Evolutionary conservation across 2,113 vertebrate species (phyloP).

Genomic region (Odocoileus hemionus): DNA sequence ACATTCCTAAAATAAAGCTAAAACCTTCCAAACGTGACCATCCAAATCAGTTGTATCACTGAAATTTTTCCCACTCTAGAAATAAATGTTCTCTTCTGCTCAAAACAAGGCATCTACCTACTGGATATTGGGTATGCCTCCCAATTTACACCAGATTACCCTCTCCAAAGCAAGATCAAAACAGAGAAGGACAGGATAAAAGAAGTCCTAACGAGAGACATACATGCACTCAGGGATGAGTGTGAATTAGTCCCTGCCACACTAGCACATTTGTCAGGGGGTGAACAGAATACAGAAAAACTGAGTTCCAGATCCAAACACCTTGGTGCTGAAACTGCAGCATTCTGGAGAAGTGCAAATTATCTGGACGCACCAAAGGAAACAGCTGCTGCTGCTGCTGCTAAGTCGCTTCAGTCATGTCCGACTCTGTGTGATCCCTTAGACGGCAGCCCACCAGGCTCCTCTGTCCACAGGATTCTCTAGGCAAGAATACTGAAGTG

Average conservation of each 20-base stretch:
- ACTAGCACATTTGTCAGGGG: not conserved
- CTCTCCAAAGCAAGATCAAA: not conserved
- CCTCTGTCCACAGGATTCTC: not conserved
- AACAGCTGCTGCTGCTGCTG: not conserved
- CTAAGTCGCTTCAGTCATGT: not conserved
- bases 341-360: not conserved
- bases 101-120: slow-evolving; percentile 20
- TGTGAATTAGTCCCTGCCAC: not conserved
- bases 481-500: not conserved
- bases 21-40: not conserved
- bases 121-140: not conserved
- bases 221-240: not conserved
- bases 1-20: not conserved
- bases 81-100: slow-evolving; percentile 15
- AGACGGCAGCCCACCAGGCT: not conserved
- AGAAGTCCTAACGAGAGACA: not conserved
- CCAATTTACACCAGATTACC: not conserved
- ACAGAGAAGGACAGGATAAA: not conserved
- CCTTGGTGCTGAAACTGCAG: not conserved
- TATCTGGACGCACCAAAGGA: not conserved
- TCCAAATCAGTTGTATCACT: not conserved
- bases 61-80: not conserved
- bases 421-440: not conserved
- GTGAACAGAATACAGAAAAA: not conserved
- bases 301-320: not conserved